Base-by-base conservation (phyloP, 1,140 invertebrate species). In the Drosophila orena region DNA sequence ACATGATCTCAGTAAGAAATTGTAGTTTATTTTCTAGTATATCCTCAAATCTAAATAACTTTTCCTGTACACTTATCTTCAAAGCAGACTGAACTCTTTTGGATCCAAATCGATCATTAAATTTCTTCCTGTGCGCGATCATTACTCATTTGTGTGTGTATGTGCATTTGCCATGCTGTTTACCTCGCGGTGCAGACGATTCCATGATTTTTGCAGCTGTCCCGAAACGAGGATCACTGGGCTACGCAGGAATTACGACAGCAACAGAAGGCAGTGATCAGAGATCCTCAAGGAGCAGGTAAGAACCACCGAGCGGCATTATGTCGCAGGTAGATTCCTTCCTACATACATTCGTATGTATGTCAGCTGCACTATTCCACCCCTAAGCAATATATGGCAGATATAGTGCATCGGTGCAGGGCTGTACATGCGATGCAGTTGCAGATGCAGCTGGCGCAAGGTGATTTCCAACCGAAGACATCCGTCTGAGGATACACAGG, bases 151-250 rank as follows among this genome's bases (percentile, higher is more conserved):
- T 47, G 40, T 56, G 37, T 58, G 14, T 62, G 22, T 37, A 24
- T 27, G 20, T 46, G 42, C 24, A 27, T 30, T 30, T 50, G 30
- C 27, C 22, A 43, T 20, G 14, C 15, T 70, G 58, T 75, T 35
- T 57, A 72, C 71, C 61, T 79, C 70, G 73, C 75, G 54, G 74
- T 74, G 59, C 73, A 70, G 54, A 79, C 78, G 59, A 81, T 72
- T 85, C 81, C 83, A 85, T 81, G 81, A 85, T 85, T 85, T 86
- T 85, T 78, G 81, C 81, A 85, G 81, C 81, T 85, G 81, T 66
- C 81, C 75, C 69, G 22, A 75, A 62, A 64, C 53, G 72, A 81
- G 80, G 83, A 85, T 88, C 81, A 85, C 77, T 88, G 83, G 59
- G 68, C 83, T 85, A 88, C 83, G 79, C 69, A 75, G 78, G 81